Percentiles rank a stretch among this genome's conserved stretches.
Conservation (phyloP, 2,888 invertebrate genomes). For the Pristionchus japonicus region DNA sequence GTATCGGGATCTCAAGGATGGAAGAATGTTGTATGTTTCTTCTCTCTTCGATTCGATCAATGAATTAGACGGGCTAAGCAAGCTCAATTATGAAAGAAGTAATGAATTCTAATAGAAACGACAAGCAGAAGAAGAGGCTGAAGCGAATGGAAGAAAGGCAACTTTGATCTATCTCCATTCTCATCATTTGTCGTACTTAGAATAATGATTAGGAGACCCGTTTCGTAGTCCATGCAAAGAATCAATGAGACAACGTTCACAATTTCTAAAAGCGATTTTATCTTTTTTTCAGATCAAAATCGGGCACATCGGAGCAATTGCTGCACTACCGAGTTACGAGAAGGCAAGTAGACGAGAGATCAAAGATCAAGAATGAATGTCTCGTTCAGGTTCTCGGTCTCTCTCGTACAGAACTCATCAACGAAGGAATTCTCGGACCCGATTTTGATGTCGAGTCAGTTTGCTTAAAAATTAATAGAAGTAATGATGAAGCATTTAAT, state of each 20-base stretch:
- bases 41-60: neutral
- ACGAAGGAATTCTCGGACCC: slow-evolving; percentile 62
- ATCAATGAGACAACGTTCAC: too few relatives aligned
- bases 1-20: slow-evolving; percentile 41
- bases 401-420: slow-evolving; percentile 59
- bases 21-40: slow-evolving; percentile 36
- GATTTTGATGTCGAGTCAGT: slow-evolving; percentile 69
- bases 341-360: slow-evolving; percentile 49
- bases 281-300: slow-evolving; percentile 53
- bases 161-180: slow-evolving; percentile 11
- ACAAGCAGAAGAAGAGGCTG: slow-evolving; percentile 9
- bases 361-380: neutral
- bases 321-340: slow-evolving; percentile 65
- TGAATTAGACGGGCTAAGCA: too few relatives aligned
- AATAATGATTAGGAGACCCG: neutral
- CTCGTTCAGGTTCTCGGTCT: slow-evolving; percentile 57
- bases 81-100: neutral
- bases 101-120: slow-evolving; percentile 26
- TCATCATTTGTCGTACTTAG: too few relatives aligned
- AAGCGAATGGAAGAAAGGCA: slow-evolving; percentile 24
- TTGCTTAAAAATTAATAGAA: neutral
- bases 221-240: neutral
- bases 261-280: neutral
- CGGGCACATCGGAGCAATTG: slow-evolving; percentile 67
- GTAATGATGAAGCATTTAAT: neutral